phyloP scores from a whole-genome alignment of 2,888 invertebrate species.

The Petrophora chlorosata region DNA sequence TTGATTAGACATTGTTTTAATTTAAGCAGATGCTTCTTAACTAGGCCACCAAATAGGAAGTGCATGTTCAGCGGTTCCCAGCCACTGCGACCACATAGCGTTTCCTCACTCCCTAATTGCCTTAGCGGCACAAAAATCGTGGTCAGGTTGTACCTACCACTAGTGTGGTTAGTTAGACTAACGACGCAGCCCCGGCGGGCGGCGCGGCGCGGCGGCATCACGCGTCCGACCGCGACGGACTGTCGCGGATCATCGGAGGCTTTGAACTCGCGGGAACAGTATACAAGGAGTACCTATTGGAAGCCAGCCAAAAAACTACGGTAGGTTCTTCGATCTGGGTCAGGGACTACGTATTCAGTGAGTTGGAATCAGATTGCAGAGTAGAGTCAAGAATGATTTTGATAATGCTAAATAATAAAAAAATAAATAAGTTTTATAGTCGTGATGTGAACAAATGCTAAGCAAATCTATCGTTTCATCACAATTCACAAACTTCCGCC shows the following conservation, averaged over 20 bases:
- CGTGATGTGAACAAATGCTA: background rate
- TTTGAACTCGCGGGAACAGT: constrained; percentile 11
- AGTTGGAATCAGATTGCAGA: background rate
- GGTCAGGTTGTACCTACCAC: too few species aligned
- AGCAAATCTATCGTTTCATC: constrained; percentile 11
- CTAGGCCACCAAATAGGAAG: background rate
- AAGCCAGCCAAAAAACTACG: background rate
- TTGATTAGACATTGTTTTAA: too few species aligned
- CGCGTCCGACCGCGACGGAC: constrained; percentile 10
- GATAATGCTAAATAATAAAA: background rate
- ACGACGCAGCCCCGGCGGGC: constrained; percentile 12
- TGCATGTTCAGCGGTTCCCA: constrained; percentile 9
- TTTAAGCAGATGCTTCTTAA: too few species aligned
- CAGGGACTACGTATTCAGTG: background rate
- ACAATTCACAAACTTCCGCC: constrained; percentile 18
- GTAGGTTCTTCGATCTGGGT: background rate
- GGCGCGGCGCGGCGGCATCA: constrained; percentile 1
- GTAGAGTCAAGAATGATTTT: background rate
- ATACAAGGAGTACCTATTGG: background rate
- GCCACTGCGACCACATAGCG: constrained; percentile 5
- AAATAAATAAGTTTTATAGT: background rate
- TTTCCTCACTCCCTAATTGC: constrained; percentile 7
- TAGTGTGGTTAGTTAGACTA: constrained; percentile 12
- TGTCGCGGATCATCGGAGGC: constrained; percentile 18
- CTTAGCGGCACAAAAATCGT: constrained; percentile 13